These are phyloP conservation scores for Brachypteracias leptosomus DNA, from an alignment of 2,113 vertebrate genomes.

Conservation along the genomic window DNA sequence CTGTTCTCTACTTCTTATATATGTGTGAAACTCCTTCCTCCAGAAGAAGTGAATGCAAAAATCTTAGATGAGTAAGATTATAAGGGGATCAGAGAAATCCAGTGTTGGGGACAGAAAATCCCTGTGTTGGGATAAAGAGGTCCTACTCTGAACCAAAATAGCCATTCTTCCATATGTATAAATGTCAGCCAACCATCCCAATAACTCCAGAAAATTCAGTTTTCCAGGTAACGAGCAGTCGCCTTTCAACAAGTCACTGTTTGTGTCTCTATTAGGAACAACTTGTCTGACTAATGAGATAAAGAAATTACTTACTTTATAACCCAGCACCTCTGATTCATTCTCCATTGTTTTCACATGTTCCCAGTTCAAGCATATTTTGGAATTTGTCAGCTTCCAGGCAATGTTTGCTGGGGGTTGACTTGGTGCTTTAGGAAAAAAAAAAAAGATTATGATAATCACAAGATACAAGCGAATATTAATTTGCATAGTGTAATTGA, in stretches of 20 bases:
- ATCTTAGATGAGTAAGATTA: background rate
- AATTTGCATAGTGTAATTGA: background rate
- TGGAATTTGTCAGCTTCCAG: conserved; percentile 89
- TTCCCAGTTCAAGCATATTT: conserved; percentile 90
- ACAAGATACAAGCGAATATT: conserved; percentile 23
- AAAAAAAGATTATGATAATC: background rate
- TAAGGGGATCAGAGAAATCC: background rate
- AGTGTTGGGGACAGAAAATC: background rate
- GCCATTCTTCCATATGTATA: background rate
- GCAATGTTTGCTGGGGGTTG: conserved; percentile 85
- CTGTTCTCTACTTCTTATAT: background rate
- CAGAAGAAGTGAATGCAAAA: background rate
- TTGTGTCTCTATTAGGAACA: background rate
- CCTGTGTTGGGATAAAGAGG: background rate
- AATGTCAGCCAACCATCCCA: background rate
- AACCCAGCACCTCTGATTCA: conserved; percentile 88
- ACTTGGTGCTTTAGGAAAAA: conserved; percentile 79
- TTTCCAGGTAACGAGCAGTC: background rate
- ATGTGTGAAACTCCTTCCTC: background rate
- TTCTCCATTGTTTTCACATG: conserved; percentile 90
- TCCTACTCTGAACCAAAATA: background rate
- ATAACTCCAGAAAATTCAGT: background rate
- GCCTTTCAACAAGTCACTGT: background rate
- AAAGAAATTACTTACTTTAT: conserved; percentile 81
- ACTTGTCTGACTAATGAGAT: background rate